Conservation (phyloP, 2,888 invertebrate species). For the Lasioglossum calceatum region DNA sequence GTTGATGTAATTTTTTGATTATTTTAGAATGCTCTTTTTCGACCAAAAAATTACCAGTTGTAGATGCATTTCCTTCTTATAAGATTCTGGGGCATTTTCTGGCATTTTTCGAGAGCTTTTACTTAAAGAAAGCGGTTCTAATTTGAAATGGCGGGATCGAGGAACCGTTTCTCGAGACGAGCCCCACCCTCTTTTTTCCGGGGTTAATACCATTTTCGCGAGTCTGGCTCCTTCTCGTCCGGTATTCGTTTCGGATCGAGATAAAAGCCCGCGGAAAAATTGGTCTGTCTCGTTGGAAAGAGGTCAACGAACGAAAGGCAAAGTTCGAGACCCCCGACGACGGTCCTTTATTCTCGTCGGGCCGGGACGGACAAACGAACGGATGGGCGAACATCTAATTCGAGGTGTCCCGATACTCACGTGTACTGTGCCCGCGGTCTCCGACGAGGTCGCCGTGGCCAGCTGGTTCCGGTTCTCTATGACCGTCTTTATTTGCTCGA, state of each 20-base stretch:
- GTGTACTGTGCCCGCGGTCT: constrained; percentile 70
- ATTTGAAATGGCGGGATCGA: not conserved
- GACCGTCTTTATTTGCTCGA: constrained; percentile 83
- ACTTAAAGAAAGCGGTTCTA: not conserved
- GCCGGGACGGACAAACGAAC: not conserved
- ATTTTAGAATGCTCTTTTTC: no score
- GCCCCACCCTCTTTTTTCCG: constrained; percentile 9
- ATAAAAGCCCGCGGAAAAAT: constrained; percentile 41
- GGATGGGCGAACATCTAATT: not conserved
- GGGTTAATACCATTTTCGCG: constrained; percentile 13
- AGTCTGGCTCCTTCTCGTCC: not conserved
- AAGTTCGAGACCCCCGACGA: not conserved
- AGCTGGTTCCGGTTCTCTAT: constrained; percentile 83
- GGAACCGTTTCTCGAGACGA: not conserved
- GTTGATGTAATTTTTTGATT: no score
- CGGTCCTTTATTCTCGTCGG: not conserved
- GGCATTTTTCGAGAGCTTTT: not conserved
- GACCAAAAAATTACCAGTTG: no score
- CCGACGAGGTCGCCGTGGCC: constrained; percentile 76
- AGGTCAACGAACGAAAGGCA: constrained; percentile 32
- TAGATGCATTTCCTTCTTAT: no score
- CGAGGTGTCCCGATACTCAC: constrained; percentile 73
- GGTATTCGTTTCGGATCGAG: constrained; percentile 23
- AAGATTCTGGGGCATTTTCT: not conserved
- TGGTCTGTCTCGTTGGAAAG: constrained; percentile 22